These are phyloP conservation scores for Ptilorrhoa leucosticta DNA, from an alignment of 2,113 vertebrate species.

Conservation along the genomic window DNA sequence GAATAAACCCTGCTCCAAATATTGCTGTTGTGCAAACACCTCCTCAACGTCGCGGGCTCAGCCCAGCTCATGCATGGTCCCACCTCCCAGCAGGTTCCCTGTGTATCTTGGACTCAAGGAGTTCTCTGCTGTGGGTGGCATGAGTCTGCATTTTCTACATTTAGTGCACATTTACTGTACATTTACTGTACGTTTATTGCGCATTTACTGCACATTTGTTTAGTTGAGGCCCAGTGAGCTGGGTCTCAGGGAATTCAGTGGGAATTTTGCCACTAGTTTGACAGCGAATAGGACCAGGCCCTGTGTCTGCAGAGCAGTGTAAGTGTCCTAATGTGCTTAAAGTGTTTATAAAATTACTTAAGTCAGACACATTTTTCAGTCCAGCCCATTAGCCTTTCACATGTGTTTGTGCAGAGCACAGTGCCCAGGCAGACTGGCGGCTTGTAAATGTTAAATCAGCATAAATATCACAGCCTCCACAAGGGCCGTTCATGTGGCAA, in stretches of 20 bases:
- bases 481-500: background rate
- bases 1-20: background rate
- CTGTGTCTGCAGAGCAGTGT: background rate
- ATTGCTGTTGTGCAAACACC: background rate
- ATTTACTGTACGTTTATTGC: background rate
- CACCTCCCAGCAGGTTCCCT: fast-evolving
- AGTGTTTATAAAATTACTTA: background rate
- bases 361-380: conserved; percentile 5
- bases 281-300: background rate
- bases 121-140: background rate
- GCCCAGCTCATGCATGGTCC: background rate
- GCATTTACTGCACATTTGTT: background rate
- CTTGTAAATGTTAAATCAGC: conserved; percentile 39
- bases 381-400: background rate
- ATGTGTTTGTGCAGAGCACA: background rate
- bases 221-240: background rate
- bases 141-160: background rate
- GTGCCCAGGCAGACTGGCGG: conserved; percentile 22
- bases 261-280: conserved; percentile 43
- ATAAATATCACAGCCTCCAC: background rate
- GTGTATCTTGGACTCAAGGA: background rate
- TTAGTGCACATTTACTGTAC: background rate
- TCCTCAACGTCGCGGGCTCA: fast-evolving
- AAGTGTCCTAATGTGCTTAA: background rate
- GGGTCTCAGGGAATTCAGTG: background rate